Conservation (phyloP, 2,113 vertebrate genomes). For the Phrynosoma platyrhinos region DNA sequence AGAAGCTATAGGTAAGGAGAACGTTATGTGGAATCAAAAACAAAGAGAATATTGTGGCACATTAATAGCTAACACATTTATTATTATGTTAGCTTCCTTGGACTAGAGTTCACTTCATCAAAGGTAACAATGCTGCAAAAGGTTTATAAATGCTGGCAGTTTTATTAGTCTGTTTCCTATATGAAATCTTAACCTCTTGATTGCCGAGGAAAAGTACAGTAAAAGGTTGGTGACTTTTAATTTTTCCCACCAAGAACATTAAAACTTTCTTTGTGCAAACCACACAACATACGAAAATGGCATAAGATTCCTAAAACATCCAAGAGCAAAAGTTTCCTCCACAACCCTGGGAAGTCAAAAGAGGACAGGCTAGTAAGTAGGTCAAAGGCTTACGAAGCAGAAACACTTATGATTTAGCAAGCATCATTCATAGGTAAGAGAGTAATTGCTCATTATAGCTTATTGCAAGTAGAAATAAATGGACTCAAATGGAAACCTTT, state of each 20-base stretch:
- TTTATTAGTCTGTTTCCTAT: background rate
- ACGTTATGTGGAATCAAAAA: background rate
- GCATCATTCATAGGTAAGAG: background rate
- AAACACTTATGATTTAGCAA: background rate
- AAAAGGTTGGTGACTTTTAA: background rate
- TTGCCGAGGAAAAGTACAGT: background rate
- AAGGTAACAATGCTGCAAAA: background rate
- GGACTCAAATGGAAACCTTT: background rate
- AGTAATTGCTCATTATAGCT: conserved; percentile 11
- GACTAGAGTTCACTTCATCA: background rate
- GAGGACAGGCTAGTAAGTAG: background rate
- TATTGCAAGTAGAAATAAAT: background rate
- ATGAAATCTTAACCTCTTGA: background rate
- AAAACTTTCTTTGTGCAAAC: background rate
- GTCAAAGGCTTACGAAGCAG: background rate
- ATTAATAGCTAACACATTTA: background rate
- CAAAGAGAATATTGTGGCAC: background rate
- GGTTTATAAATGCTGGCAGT: background rate
- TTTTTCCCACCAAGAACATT: background rate
- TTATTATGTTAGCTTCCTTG: background rate
- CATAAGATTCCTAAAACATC: background rate
- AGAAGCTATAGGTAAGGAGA: background rate
- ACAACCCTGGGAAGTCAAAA: background rate
- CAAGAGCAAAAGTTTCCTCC: background rate
- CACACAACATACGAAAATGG: background rate